Evolutionary conservation across 2,888 invertebrate genomes (phyloP).

Genomic region (Caenorhabditis angaria): DNA sequence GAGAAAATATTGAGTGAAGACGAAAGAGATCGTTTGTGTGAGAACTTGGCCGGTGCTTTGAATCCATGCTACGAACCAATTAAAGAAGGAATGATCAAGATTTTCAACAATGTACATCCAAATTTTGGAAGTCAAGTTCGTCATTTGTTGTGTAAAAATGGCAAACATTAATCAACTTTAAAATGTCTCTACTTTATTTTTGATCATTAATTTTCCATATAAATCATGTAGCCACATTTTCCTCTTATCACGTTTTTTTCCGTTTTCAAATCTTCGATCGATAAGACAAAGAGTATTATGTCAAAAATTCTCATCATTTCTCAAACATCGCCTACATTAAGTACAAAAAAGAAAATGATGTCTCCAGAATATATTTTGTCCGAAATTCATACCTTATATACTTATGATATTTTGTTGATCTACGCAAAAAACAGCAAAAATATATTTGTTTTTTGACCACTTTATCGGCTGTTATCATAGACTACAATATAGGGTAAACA

Average conservation of each 20-base stretch:
- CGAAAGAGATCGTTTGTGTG: slow-evolving; percentile 80
- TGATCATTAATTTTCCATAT: background rate
- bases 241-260: too few relatives aligned
- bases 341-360: too few relatives aligned
- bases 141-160: slow-evolving; percentile 1
- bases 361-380: too few relatives aligned
- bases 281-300: background rate
- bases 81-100: slow-evolving; percentile 76
- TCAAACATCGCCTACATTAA: too few relatives aligned
- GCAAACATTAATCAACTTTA: background rate
- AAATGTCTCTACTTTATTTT: too few relatives aligned
- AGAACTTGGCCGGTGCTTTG: slow-evolving; percentile 84
- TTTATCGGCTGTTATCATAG: slow-evolving; percentile 13
- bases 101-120: slow-evolving; percentile 42
- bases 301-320: too few relatives aligned
- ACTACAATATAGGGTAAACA: slow-evolving; percentile 35
- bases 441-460: too few relatives aligned
- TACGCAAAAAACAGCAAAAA: too few relatives aligned
- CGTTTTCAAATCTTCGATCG: background rate
- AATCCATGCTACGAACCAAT: slow-evolving; percentile 82
- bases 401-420: too few relatives aligned
- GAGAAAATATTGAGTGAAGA: slow-evolving; percentile 82
- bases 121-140: slow-evolving; percentile 37
- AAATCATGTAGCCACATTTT: background rate
- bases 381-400: too few relatives aligned